These are phyloP conservation scores for Ictalurus punctatus DNA, from an alignment of 2,113 vertebrate species.

Conservation along the genomic window DNA sequence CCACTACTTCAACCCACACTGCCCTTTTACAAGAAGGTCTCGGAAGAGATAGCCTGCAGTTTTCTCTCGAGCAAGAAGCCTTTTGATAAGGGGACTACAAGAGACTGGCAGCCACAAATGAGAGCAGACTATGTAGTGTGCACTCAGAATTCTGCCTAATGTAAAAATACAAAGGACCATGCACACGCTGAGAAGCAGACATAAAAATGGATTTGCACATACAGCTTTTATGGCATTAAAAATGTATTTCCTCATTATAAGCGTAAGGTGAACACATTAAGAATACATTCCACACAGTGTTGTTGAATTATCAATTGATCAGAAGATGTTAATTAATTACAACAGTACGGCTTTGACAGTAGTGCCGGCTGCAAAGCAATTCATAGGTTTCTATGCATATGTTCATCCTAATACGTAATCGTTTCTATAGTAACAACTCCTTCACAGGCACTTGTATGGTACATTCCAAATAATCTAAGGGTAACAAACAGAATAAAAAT, in stretches of 20 bases:
- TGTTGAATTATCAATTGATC: not conserved
- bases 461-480: not conserved
- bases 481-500: not conserved
- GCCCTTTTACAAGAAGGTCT: slow-evolving; percentile 36
- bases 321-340: not conserved
- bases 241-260: not conserved
- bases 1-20: slow-evolving; percentile 19
- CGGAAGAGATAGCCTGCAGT: slow-evolving; percentile 39
- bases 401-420: not conserved
- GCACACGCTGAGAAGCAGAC: slow-evolving; percentile 2
- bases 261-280: not conserved
- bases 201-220: slow-evolving; percentile 25
- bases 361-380: not conserved
- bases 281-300: not conserved
- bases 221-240: not conserved
- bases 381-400: not conserved
- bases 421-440: not conserved
- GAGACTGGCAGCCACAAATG: slow-evolving; percentile 44
- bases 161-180: slow-evolving; percentile 17
- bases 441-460: not conserved
- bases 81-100: slow-evolving; percentile 45
- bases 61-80: slow-evolving; percentile 24
- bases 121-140: slow-evolving; percentile 31
- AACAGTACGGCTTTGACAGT: not conserved
- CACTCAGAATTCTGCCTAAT: not conserved